These are phyloP conservation scores for Heterodera schachtii DNA, from an alignment of 1,140 invertebrate genomes.

Conservation along the genomic window DNA sequence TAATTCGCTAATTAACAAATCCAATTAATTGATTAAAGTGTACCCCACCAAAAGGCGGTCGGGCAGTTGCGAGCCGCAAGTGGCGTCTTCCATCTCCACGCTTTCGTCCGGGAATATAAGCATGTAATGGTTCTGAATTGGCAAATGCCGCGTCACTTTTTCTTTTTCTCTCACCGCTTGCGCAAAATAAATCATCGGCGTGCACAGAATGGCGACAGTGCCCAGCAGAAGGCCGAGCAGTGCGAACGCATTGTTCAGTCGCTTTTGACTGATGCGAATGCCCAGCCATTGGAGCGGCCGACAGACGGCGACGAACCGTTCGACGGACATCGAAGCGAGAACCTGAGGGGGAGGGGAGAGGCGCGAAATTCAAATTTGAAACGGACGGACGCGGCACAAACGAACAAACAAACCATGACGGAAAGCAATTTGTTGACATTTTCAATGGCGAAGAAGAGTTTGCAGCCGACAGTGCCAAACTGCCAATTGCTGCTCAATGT, in stretches of 20 bases:
- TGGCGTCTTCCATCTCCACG: constrained; percentile 16
- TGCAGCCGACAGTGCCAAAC: constrained; percentile 25
- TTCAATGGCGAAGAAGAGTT: constrained; percentile 53
- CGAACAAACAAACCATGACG: constrained; percentile 24
- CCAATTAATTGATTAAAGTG: no score
- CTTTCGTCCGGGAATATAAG: constrained; percentile 24
- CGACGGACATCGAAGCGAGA: constrained; percentile 43
- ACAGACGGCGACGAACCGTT: constrained; percentile 52
- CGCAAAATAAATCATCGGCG: constrained; percentile 55
- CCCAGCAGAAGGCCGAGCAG: constrained; percentile 39
- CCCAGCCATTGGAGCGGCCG: constrained; percentile 42
- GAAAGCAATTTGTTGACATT: constrained; percentile 54
- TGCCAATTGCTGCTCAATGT: constrained; percentile 19
- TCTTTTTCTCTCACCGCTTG: constrained; percentile 18
- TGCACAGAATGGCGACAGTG: constrained; percentile 42
- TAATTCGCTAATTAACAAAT: no score
- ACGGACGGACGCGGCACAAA: no score
- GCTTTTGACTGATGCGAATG: constrained; percentile 31
- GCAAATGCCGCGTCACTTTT: neutral
- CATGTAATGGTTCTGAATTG: constrained; percentile 30
- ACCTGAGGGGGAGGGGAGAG: neutral
- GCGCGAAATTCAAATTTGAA: neutral
- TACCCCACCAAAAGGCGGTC: constrained; percentile 29
- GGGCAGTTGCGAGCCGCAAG: constrained; percentile 45
- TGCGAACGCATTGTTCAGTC: constrained; percentile 38